Evolutionary conservation across 2,113 vertebrate genomes (phyloP).

Genomic region (Tachuris rubrigastra): DNA sequence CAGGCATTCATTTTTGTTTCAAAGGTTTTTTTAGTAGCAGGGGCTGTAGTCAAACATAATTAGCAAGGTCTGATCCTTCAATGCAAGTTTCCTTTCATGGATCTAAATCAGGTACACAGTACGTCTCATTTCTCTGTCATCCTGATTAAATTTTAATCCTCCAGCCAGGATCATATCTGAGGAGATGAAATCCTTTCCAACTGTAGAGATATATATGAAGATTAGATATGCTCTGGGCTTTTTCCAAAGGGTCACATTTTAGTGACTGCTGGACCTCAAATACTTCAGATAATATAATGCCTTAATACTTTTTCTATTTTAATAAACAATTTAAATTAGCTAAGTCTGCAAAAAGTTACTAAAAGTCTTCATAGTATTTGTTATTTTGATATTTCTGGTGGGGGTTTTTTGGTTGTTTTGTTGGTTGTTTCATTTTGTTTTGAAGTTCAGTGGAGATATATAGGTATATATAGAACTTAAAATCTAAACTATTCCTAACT

Average conservation of each 20-base stretch:
- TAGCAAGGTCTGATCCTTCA: background rate
- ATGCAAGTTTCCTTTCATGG: background rate
- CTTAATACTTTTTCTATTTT: background rate
- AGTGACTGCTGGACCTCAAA: background rate
- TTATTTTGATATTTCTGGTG: background rate
- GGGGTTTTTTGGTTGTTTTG: too few species aligned
- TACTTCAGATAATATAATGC: background rate
- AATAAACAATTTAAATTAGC: background rate
- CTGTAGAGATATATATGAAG: background rate
- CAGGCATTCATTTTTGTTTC: background rate
- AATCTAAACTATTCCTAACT: background rate
- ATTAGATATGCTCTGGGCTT: background rate
- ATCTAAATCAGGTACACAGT: background rate
- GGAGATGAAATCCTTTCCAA: background rate
- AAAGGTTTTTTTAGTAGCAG: background rate
- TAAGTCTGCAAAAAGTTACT: background rate
- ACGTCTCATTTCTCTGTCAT: background rate
- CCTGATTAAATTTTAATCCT: background rate
- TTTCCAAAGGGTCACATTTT: background rate
- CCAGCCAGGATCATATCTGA: background rate
- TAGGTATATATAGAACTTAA: background rate
- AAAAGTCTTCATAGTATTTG: background rate
- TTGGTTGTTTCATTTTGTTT: background rate
- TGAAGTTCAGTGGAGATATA: background rate
- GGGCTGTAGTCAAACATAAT: background rate